A percentile compares a stretch with the other conserved stretches of the same genome.
These are phyloP conservation scores for Oryzias sinensis DNA, from an alignment of 2,797 vertebrate genomes.

Conservation along the genomic window DNA sequence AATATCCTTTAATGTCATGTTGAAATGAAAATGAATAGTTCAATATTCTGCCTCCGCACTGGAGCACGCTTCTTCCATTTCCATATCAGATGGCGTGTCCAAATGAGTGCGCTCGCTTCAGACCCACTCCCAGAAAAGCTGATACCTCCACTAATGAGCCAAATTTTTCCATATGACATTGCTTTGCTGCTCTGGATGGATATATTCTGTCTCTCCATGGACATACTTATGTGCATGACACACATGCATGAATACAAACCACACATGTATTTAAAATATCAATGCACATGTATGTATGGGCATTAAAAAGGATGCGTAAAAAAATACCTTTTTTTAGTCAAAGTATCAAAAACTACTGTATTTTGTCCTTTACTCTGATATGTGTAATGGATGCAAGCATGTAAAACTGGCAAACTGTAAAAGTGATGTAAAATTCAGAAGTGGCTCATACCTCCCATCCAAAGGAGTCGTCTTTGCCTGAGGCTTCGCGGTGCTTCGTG, in stretches of 20 bases:
- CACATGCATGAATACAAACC: background rate
- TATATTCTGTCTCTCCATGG: constrained; percentile 14
- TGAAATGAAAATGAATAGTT: constrained; percentile 84
- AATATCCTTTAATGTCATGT: constrained; percentile 81
- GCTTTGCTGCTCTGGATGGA: constrained; percentile 33
- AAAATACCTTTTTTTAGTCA: constrained; percentile 27
- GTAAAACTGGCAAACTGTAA: too few species aligned
- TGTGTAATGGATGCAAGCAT: background rate
- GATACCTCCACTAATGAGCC: constrained; percentile 77
- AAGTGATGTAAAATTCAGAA: too few species aligned
- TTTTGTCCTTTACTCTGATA: constrained; percentile 1
- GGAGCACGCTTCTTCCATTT: constrained; percentile 75
- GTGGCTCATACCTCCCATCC: constrained; percentile 93
- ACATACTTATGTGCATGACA: constrained; percentile 14
- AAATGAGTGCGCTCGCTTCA: constrained; percentile 72
- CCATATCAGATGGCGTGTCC: constrained; percentile 82
- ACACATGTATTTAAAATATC: constrained; percentile 15
- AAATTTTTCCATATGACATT: constrained; percentile 74
- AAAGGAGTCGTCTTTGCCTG: constrained; percentile 87
- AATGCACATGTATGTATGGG: constrained; percentile 31
- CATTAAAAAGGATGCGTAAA: constrained; percentile 39
- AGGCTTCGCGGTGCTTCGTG: constrained; percentile 78
- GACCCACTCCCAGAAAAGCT: constrained; percentile 67
- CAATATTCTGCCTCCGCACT: constrained; percentile 65
- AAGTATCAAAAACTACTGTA: constrained; percentile 11